Conservation (phyloP, 2,797 vertebrate species). For the Chiroxiphia lanceolata region DNA sequence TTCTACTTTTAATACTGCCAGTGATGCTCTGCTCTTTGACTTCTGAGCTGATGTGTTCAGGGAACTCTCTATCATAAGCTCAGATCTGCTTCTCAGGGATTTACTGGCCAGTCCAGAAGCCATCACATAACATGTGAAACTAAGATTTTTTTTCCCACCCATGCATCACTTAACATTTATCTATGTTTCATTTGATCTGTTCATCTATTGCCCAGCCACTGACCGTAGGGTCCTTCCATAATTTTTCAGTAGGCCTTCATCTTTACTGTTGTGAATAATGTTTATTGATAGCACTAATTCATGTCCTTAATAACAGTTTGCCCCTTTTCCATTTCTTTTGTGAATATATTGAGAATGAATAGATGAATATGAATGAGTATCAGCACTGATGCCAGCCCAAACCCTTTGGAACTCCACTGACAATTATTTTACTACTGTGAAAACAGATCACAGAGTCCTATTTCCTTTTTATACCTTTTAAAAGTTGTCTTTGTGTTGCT, state of each 20-base stretch:
- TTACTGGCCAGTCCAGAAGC: neutral
- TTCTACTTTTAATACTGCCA: neutral
- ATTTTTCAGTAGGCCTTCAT: conserved; percentile 9
- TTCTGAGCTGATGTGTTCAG: neutral
- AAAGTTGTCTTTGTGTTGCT: neutral
- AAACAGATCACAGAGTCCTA: neutral
- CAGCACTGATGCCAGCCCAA: neutral
- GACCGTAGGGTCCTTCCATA: neutral
- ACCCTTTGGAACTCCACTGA: neutral
- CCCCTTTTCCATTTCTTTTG: conserved; percentile 16
- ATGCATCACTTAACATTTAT: conserved; percentile 16
- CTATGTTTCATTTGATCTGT: neutral
- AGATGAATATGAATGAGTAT: conserved; percentile 10
- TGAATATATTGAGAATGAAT: conserved; percentile 8
- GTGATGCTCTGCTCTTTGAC: neutral
- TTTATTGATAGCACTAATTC: conserved; percentile 24
- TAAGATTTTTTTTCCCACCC: neutral
- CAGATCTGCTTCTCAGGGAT: neutral
- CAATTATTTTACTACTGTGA: neutral
- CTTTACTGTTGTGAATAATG: neutral
- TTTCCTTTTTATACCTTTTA: neutral
- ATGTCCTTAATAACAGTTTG: neutral
- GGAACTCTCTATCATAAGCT: neutral
- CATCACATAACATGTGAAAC: neutral
- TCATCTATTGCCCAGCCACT: neutral